Evolutionary conservation across 2,888 invertebrate species (phyloP).

Genomic region (Allolobophora icterica): DNA sequence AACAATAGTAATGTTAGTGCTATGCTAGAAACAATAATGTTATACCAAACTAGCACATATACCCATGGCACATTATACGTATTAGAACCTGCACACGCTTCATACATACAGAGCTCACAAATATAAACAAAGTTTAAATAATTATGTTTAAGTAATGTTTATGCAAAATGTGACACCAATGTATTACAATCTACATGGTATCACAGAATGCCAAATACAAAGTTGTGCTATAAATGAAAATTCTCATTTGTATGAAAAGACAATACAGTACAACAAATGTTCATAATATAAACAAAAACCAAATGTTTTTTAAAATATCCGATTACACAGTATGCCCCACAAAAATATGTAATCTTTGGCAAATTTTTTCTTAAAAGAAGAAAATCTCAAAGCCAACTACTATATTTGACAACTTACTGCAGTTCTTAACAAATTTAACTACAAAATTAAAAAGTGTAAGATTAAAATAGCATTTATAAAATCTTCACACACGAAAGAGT

Average conservation of each 20-base stretch:
- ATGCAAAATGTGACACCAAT: background rate
- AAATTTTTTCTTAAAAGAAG: background rate
- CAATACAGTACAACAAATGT: background rate
- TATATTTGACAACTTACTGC: background rate
- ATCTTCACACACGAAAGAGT: background rate
- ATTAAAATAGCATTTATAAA: background rate
- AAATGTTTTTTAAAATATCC: background rate
- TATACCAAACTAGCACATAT: background rate
- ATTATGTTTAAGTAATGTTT: background rate
- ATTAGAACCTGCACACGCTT: background rate
- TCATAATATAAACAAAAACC: background rate
- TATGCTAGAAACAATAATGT: background rate
- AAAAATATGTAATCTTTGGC: no score
- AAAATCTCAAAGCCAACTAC: background rate
- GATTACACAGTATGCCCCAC: background rate
- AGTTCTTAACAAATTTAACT: background rate
- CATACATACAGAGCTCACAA: background rate
- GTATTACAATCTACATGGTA: background rate
- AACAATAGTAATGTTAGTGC: background rate
- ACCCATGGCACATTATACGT: background rate
- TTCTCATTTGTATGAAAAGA: background rate
- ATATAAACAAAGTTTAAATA: background rate
- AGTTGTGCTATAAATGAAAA: background rate
- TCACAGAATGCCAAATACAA: background rate
- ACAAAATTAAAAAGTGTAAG: background rate